Base-by-base conservation (phyloP, 2,113 vertebrate species). In the Malurus elegans region DNA sequence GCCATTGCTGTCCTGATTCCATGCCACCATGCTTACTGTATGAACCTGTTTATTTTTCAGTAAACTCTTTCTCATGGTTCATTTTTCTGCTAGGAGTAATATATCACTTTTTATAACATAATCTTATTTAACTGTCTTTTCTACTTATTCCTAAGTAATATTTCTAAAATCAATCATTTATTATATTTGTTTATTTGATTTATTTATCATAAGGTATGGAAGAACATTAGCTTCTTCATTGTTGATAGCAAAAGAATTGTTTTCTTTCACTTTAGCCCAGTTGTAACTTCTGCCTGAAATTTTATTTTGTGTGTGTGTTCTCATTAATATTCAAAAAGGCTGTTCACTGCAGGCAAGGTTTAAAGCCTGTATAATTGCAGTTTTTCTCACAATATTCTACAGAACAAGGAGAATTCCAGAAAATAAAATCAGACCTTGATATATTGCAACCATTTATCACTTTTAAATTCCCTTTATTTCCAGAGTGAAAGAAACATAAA, bases 261-360 rank as follows among this genome's bases (percentile, higher is more conserved):
- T 91, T 95, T 71, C 21, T 67, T 91, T 88, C 14, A 18, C 90
- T 93, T 93, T 73, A 80, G 4, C 28, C 13, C 9, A 24, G 1
- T 60, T 15, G 1, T 54, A 84, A 65, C 40, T 88, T 94, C 50
- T 93, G 40, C 28, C 28, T 82, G 60, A 88, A 93, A 71, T 57
- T 78, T 42, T 54, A 54, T 66, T 62, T 75, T 64, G 2, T 62
- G 10, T 6, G 21, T 6, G 19, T 65, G 5, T 53, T 80, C 47
- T 76, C 66, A 79, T 93, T 85, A 94, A 85, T 61, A 94, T 92
- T 95, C 84, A 80, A 67, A 88, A 90, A 86, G 51, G 17, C 44
- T 87, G 15, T 48, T 95, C 94, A 91, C 87, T 93, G 72, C 79
- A 92, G 75, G 44, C 57, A 73, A 91, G 40, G 56, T 69, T 81